A percentile compares a stretch with the other conserved stretches of the same genome.
Conservation (phyloP, 2,113 vertebrate species). For the Paradoxurus hermaphroditus region DNA sequence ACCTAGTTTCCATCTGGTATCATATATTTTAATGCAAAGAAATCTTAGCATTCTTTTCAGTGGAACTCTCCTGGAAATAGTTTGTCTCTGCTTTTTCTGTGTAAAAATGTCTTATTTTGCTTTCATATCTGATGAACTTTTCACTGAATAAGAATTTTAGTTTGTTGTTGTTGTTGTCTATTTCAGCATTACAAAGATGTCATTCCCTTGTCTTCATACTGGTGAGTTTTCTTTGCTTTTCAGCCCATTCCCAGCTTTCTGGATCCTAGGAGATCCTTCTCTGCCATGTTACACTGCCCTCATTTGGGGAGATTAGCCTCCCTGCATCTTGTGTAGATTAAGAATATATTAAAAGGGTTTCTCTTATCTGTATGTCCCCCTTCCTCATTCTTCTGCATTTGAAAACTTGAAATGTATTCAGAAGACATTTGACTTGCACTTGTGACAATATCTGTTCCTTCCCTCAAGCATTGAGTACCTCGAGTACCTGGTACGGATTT, state of each 20-base stretch:
- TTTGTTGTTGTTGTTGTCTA: neutral
- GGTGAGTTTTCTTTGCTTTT: neutral
- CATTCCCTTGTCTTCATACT: neutral
- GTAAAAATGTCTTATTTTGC: neutral
- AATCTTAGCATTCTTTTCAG: neutral
- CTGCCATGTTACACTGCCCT: neutral
- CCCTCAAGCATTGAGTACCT: neutral
- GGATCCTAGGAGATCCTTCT: neutral
- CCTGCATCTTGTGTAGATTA: neutral
- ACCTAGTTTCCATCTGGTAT: neutral
- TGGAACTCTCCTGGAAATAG: neutral
- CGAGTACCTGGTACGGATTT: neutral
- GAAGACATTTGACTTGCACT: neutral
- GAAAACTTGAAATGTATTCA: neutral
- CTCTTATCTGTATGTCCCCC: neutral
- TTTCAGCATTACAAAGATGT: neutral
- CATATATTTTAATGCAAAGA: neutral
- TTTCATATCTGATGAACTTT: neutral
- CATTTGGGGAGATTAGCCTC: neutral
- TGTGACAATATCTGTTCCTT: neutral
- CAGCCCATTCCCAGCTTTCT: neutral
- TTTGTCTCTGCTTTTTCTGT: neutral
- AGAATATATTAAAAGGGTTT: neutral
- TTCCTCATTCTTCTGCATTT: neutral
- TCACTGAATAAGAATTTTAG: neutral